A percentile compares a stretch with the other conserved stretches of the same genome.
These are phyloP conservation scores for Anthopleura xanthogrammica DNA, from an alignment of 92 coral and sea anemone species.

Conservation along the genomic window DNA sequence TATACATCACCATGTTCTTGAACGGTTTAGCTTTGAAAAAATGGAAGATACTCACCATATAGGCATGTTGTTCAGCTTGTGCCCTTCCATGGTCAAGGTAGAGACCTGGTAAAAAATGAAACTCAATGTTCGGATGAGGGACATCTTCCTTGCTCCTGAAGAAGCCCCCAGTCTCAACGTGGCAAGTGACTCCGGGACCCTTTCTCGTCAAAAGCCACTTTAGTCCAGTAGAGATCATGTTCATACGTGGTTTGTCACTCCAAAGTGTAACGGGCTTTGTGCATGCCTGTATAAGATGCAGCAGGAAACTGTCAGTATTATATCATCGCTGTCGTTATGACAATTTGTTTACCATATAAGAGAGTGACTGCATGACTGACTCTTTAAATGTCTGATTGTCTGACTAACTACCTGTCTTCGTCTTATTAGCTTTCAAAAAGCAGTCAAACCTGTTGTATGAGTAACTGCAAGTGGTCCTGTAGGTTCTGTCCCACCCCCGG, in stretches of 20 bases:
- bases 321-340: not conserved
- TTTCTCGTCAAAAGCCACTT: slow-evolving; percentile 61
- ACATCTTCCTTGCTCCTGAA: slow-evolving; percentile 22
- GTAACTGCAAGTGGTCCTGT: slow-evolving; percentile 31
- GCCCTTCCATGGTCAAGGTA: slow-evolving; percentile 62
- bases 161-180: slow-evolving; percentile 77
- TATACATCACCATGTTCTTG: no score
- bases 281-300: slow-evolving; percentile 43
- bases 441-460: no score
- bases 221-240: slow-evolving; percentile 62
- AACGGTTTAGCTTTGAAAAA: no score
- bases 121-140: slow-evolving; percentile 69
- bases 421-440: no score
- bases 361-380: no score
- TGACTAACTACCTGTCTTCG: no score
- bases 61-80: slow-evolving; percentile 53
- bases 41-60: slow-evolving; percentile 40
- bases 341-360: no score
- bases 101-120: slow-evolving; percentile 67
- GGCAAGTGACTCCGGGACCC: slow-evolving; percentile 68
- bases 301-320: not conserved
- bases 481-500: slow-evolving; percentile 86
- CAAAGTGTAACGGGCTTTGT: slow-evolving; percentile 65
- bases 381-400: no score
- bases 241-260: slow-evolving; percentile 59